Conservation (phyloP, 2,888 invertebrate genomes). For the Bursaphelenchus okinawaensis region DNA sequence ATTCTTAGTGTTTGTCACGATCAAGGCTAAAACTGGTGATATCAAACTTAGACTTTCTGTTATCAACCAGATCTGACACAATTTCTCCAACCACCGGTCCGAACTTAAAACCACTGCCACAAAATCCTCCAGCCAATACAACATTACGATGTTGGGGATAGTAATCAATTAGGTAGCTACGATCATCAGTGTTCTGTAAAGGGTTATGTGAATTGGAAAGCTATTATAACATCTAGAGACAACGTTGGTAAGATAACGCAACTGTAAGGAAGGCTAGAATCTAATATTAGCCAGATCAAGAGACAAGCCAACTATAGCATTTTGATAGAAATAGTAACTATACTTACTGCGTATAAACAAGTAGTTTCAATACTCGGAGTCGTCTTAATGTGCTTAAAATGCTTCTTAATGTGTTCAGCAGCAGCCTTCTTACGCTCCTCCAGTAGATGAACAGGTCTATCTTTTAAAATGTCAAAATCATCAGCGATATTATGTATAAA, state of each 20-base stretch:
- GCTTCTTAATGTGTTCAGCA: slow-evolving; percentile 26
- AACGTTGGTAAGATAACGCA: not conserved
- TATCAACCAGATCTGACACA: slow-evolving; percentile 18
- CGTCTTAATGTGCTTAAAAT: slow-evolving; percentile 27
- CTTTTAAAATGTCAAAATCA: slow-evolving; percentile 11
- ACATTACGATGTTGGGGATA: slow-evolving; percentile 37
- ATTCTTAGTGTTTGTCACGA: too few relatives aligned
- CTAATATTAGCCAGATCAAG: too few relatives aligned
- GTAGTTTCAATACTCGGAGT: slow-evolving; percentile 18
- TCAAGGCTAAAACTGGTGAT: not conserved
- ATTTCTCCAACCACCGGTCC: slow-evolving; percentile 31
- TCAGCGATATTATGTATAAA: slow-evolving; percentile 22
- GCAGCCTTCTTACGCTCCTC: slow-evolving; percentile 18
- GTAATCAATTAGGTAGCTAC: slow-evolving; percentile 26
- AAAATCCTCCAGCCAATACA: slow-evolving; percentile 46
- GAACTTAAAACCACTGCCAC: slow-evolving; percentile 54
- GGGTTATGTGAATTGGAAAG: too few relatives aligned
- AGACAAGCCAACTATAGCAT: too few relatives aligned
- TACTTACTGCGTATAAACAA: slow-evolving; percentile 33
- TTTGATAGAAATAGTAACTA: not conserved
- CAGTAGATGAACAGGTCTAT: slow-evolving; percentile 2
- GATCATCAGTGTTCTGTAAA: slow-evolving; percentile 27
- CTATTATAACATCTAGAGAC: too few relatives aligned
- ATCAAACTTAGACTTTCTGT: not conserved
- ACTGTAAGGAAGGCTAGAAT: too few relatives aligned